Evolutionary conservation across 1,140 invertebrate genomes (phyloP).

Genomic region (Copidosoma floridanum): DNA sequence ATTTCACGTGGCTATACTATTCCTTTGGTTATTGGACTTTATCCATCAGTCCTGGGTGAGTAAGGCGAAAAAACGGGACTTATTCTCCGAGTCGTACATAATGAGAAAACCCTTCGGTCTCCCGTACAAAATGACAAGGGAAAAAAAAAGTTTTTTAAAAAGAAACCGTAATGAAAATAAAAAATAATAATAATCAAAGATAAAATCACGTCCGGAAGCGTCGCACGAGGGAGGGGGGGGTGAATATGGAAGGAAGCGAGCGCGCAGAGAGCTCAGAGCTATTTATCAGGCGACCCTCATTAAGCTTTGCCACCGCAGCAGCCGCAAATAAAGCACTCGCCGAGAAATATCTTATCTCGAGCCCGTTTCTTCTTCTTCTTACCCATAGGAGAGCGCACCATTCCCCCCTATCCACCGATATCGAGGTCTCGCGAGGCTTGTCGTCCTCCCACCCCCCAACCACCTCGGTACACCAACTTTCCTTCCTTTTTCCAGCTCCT

Average conservation of each 20-base stretch:
- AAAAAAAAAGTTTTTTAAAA: not conserved
- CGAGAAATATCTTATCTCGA: constrained; percentile 41
- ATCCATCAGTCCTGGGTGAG: too few species aligned
- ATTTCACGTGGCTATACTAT: too few species aligned
- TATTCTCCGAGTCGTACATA: too few species aligned
- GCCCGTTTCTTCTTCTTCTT: constrained; percentile 28
- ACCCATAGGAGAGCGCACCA: not conserved
- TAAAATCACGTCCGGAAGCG: not conserved
- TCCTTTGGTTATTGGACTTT: too few species aligned
- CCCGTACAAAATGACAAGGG: too few species aligned
- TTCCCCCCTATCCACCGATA: constrained; percentile 13
- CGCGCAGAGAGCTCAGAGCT: constrained; percentile 1
- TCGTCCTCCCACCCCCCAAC: not conserved
- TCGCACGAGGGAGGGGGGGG: not conserved
- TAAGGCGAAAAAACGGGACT: too few species aligned
- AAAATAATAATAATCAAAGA: not conserved
- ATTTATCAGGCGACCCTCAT: constrained; percentile 42
- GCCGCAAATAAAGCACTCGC: constrained; percentile 36
- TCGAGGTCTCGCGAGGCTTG: constrained; percentile 25
- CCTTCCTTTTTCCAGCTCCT: not conserved
- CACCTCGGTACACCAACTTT: not conserved
- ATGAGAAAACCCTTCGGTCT: too few species aligned
- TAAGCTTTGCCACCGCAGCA: constrained; percentile 33
- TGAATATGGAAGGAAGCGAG: too few species aligned
- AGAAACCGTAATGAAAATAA: not conserved